A percentile compares a stretch with the other conserved stretches of the same genome.
Evolutionary conservation across 2,888 invertebrate species (phyloP).

Genomic region (Eupithecia pulchellata): DNA sequence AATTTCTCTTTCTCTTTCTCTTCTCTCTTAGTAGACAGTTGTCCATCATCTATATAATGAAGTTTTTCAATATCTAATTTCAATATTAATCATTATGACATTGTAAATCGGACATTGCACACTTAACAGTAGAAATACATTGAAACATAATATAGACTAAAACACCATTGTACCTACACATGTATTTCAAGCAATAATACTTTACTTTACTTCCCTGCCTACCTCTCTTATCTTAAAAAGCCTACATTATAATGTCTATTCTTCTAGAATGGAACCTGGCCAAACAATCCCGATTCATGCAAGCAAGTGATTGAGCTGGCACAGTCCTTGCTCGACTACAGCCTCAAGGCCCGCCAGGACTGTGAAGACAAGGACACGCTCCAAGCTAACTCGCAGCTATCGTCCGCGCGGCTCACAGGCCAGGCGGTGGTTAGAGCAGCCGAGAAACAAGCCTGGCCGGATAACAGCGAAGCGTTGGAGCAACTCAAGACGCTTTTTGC

Average conservation of each 20-base stretch:
- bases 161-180: too few species aligned
- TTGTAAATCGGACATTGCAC: too few species aligned
- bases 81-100: too few species aligned
- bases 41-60: too few species aligned
- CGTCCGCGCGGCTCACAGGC: conserved; percentile 85
- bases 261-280: conserved; percentile 81
- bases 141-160: too few species aligned
- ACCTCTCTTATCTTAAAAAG: not conserved
- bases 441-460: conserved; percentile 77
- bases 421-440: conserved; percentile 84
- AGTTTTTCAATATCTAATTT: too few species aligned
- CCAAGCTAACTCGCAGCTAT: conserved; percentile 84
- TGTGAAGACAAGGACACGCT: conserved; percentile 77
- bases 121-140: too few species aligned
- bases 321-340: conserved; percentile 84
- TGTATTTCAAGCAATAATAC: too few species aligned
- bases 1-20: too few species aligned
- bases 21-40: too few species aligned
- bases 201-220: too few species aligned
- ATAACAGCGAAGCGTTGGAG: conserved; percentile 64
- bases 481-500: conserved; percentile 63
- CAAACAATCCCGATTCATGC: conserved; percentile 84
- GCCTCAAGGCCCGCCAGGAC: conserved; percentile 81
- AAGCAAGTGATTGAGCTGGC: conserved; percentile 87
- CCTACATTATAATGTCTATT: not conserved